Evolutionary conservation across 1,140 invertebrate species (phyloP).

Genomic region (Artemia franciscana): DNA sequence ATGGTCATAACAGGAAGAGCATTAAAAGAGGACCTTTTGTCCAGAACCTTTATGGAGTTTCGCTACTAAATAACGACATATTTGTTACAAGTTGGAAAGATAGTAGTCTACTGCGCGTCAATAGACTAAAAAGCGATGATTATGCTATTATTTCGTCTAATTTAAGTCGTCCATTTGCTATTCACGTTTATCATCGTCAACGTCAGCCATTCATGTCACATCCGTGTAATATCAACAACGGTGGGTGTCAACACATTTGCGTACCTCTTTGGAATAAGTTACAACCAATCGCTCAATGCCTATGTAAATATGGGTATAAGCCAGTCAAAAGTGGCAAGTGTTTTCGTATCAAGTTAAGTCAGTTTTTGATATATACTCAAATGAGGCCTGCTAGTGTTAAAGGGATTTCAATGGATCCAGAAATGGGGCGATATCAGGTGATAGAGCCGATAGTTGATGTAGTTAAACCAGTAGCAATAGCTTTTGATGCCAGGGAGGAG

Average conservation of each 20-base stretch:
- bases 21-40: slow-evolving; percentile 32
- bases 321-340: slow-evolving; percentile 30
- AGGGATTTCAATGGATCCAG: slow-evolving; percentile 25
- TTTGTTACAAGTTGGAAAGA: slow-evolving; percentile 40
- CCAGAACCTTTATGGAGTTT: slow-evolving; percentile 37
- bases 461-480: slow-evolving; percentile 34
- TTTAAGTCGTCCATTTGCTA: slow-evolving; percentile 30
- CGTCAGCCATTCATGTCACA: slow-evolving; percentile 34
- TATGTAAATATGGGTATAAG: slow-evolving; percentile 40
- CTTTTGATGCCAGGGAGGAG: slow-evolving; percentile 35
- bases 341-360: slow-evolving; percentile 23
- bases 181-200: slow-evolving; percentile 44
- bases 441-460: slow-evolving; percentile 39
- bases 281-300: slow-evolving; percentile 31
- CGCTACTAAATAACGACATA: slow-evolving; percentile 39
- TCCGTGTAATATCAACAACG: slow-evolving; percentile 22
- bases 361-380: slow-evolving; percentile 37
- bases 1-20: slow-evolving; percentile 35
- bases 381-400: slow-evolving; percentile 35
- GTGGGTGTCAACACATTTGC: slow-evolving; percentile 27
- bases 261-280: slow-evolving; percentile 28
- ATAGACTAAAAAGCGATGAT: slow-evolving; percentile 27
- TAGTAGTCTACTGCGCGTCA: slow-evolving; percentile 30
- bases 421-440: slow-evolving; percentile 23
- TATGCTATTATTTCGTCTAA: slow-evolving; percentile 21